Evolutionary conservation across 2,888 invertebrate genomes (phyloP).

Genomic region (Pteria penguin): DNA sequence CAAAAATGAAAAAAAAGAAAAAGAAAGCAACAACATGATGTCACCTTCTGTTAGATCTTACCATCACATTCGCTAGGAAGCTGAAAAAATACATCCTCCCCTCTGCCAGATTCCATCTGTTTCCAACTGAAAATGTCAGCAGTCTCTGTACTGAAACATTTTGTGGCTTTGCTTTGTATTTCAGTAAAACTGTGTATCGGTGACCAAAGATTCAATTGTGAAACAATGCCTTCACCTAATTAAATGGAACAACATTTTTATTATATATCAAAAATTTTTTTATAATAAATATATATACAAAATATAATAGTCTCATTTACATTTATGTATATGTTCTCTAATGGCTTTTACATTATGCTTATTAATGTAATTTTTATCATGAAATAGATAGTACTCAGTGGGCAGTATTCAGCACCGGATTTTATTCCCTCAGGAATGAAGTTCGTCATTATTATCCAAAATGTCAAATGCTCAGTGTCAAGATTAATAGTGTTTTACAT

Average conservation of each 20-base stretch:
- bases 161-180: neutral
- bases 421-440: too few relatives aligned
- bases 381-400: too few relatives aligned
- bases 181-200: neutral
- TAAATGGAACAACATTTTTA: too few relatives aligned
- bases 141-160: neutral
- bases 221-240: neutral
- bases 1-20: too few relatives aligned
- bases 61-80: conserved; percentile 42
- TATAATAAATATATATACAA: neutral
- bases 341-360: too few relatives aligned
- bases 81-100: conserved; percentile 11
- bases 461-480: too few relatives aligned
- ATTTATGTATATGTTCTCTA: too few relatives aligned
- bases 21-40: neutral
- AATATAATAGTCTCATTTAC: neutral
- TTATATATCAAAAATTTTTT: neutral
- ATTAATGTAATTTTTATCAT: too few relatives aligned
- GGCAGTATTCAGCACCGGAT: too few relatives aligned
- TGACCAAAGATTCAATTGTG: neutral
- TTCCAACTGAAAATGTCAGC: conserved; percentile 35
- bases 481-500: too few relatives aligned
- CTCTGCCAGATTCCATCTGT: conserved; percentile 5
- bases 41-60: neutral
- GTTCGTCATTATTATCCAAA: too few relatives aligned